These are phyloP conservation scores for Aptenodytes forsteri DNA, from an alignment of 2,113 vertebrate genomes.

Conservation along the genomic window DNA sequence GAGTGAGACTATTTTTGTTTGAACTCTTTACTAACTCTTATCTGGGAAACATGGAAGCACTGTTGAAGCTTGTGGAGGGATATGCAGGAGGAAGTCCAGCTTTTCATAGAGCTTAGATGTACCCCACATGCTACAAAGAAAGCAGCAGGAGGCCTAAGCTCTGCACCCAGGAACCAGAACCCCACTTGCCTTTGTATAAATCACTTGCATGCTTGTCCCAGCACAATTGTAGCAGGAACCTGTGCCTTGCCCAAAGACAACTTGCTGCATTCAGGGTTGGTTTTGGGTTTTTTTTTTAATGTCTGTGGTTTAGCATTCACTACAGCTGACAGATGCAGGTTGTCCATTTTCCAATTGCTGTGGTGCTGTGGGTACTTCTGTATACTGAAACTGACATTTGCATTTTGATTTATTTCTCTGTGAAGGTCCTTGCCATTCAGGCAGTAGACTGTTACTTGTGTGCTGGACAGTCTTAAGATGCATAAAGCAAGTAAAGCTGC, in stretches of 20 bases:
- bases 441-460: neutral
- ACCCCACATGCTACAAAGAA: neutral
- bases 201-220: neutral
- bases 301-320: neutral
- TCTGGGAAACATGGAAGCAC: neutral
- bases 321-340: neutral
- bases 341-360: neutral
- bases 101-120: accelerated
- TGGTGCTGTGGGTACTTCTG: neutral
- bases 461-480: neutral
- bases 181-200: neutral
- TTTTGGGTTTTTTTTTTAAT: neutral
- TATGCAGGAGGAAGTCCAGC: neutral
- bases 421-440: neutral
- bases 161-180: neutral
- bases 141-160: neutral
- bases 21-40: neutral
- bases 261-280: neutral
- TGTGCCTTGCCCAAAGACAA: neutral
- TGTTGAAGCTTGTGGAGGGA: neutral
- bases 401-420: neutral
- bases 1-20: neutral
- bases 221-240: neutral
- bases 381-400: neutral
- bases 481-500: neutral